phyloP scores from a whole-genome alignment of 2,113 vertebrate species.

The Hoplias malabaricus region DNA sequence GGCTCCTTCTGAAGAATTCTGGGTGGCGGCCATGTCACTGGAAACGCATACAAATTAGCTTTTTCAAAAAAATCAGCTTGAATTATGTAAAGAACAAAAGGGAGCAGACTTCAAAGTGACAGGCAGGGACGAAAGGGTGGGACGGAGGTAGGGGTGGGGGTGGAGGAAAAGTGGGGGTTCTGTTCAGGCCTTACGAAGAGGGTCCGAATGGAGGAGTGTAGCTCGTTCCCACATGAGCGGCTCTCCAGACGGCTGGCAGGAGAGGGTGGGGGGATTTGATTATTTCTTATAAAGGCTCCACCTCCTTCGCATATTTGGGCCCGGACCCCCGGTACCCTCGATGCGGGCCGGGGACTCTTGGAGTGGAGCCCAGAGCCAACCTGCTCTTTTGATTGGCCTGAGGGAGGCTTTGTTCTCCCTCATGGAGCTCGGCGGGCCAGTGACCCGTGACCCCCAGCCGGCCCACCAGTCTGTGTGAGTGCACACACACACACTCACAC shows the following conservation, averaged over 20 bases:
- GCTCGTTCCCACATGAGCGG: conserved; percentile 59
- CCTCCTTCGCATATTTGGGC: conserved; percentile 33
- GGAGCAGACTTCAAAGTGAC: conserved; percentile 82
- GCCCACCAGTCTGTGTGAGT: conserved; percentile 72
- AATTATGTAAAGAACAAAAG: conserved; percentile 89
- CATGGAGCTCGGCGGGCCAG: conserved; percentile 69
- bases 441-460: conserved; percentile 72
- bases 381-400: conserved; percentile 76
- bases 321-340: conserved; percentile 51
- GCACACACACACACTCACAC: conserved; percentile 58
- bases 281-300: conserved; percentile 53
- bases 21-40: conserved; percentile 76
- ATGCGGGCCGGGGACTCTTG: conserved; percentile 65
- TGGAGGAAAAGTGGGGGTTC: conserved; percentile 54
- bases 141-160: too few relatives aligned
- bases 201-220: conserved; percentile 62
- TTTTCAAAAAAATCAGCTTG: conserved; percentile 79
- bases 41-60: conserved; percentile 83
- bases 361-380: conserved; percentile 72
- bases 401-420: conserved; percentile 72
- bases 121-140: conserved; percentile 37
- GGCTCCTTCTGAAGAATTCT: conserved; percentile 73
- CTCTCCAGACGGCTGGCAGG: conserved; percentile 60
- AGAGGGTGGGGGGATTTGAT: conserved; percentile 61
- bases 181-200: conserved; percentile 63